A percentile compares a stretch with the other conserved stretches of the same genome.
phyloP scores from a whole-genome alignment of 1,140 invertebrate genomes.

The Aphis craccivora region DNA sequence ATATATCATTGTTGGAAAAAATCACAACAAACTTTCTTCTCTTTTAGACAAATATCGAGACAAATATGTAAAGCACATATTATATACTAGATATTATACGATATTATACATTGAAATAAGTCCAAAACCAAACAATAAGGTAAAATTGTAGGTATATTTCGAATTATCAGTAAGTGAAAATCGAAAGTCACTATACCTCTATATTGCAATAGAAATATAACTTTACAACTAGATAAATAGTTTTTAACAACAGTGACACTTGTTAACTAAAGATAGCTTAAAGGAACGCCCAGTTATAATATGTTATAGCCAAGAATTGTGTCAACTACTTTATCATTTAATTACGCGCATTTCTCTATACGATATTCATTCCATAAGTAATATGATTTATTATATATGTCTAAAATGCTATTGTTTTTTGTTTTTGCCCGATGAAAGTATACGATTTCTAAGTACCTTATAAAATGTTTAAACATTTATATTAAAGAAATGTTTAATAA shows the following conservation, averaged over 20 bases:
- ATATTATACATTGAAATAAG: neutral
- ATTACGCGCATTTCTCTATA: neutral
- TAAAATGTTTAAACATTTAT: neutral
- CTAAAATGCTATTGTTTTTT: neutral
- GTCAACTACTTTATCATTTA: slow-evolving; percentile 38
- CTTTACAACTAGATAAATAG: slow-evolving; percentile 1
- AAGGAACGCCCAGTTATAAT: neutral
- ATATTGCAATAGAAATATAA: neutral
- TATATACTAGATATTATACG: neutral
- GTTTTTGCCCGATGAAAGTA: neutral
- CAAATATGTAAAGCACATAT: slow-evolving; percentile 43
- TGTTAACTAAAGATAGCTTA: neutral
- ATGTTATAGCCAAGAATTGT: slow-evolving; percentile 16
- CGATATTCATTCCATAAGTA: neutral
- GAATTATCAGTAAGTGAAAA: slow-evolving; percentile 42
- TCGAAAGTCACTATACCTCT: neutral
- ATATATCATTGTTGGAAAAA: slow-evolving; percentile 54
- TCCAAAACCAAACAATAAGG: slow-evolving; percentile 10
- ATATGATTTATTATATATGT: slow-evolving; percentile 15
- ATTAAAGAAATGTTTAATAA: neutral
- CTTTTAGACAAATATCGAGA: slow-evolving; percentile 24
- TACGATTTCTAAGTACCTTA: neutral
- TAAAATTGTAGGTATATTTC: slow-evolving; percentile 15
- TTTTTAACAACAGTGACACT: slow-evolving; percentile 14
- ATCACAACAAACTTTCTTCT: slow-evolving; percentile 45